Evolutionary conservation across 2,113 vertebrate genomes (phyloP).

Genomic region (Apodemus sylvaticus): DNA sequence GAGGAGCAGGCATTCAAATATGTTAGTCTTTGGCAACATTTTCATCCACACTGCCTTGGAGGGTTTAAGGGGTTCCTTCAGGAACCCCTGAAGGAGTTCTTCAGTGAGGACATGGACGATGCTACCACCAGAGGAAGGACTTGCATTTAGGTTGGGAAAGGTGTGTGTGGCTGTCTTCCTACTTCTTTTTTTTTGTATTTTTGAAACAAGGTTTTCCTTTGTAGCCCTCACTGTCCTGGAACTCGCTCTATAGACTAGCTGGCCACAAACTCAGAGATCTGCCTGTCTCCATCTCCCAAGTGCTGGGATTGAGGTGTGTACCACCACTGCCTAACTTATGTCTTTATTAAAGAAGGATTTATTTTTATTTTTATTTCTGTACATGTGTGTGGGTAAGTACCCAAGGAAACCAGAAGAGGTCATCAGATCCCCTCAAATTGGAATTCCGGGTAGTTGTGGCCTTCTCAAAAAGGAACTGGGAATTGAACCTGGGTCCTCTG

Average conservation of each 20-base stretch:
- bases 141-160: background rate
- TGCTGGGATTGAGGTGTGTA: background rate
- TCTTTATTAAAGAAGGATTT: background rate
- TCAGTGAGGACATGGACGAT: background rate
- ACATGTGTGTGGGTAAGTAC: background rate
- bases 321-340: background rate
- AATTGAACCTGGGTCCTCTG: background rate
- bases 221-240: background rate
- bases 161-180: background rate
- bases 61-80: background rate
- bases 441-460: background rate
- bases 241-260: background rate
- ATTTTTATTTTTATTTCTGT: background rate
- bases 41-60: background rate
- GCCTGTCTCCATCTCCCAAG: background rate
- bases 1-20: background rate
- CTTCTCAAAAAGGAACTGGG: background rate
- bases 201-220: background rate
- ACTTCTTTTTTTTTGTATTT: background rate
- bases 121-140: background rate
- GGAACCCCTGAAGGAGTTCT: conserved; percentile 24
- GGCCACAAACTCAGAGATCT: background rate
- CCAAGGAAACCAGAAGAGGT: background rate
- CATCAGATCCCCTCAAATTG: background rate
- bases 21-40: background rate